These are phyloP conservation scores for Varanus komodoensis DNA, from an alignment of 2,113 vertebrate genomes.

Conservation along the genomic window DNA sequence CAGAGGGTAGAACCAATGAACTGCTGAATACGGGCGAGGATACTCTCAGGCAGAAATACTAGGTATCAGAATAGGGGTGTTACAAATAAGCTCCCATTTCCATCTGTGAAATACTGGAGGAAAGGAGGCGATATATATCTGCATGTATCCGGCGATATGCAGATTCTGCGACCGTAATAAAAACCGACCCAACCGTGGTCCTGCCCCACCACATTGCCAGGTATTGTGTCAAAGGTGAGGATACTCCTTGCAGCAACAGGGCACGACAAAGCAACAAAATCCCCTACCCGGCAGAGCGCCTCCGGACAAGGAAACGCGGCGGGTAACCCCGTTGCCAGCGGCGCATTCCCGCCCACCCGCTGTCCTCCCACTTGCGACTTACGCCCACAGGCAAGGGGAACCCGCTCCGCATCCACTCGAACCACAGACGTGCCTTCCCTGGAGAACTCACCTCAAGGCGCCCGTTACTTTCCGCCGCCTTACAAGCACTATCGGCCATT, in stretches of 20 bases:
- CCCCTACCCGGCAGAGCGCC: not conserved
- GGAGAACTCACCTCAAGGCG: too few relatives aligned
- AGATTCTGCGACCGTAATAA: not conserved
- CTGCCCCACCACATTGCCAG: conserved; percentile 3
- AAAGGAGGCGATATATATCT: not conserved
- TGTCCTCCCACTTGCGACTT: not conserved
- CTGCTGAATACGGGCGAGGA: too few relatives aligned
- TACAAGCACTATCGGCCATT: not conserved
- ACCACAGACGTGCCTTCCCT: not conserved
- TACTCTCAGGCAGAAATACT: not conserved
- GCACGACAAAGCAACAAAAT: not conserved
- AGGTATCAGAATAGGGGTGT: not conserved
- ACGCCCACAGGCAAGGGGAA: too few relatives aligned
- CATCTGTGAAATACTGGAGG: not conserved
- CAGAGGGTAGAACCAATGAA: not conserved
- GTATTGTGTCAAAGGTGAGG: not conserved
- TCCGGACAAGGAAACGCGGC: not conserved
- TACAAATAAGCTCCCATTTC: not conserved
- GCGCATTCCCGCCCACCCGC: not conserved
- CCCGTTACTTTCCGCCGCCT: conserved; percentile 19
- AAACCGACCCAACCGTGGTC: not conserved
- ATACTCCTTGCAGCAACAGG: not conserved
- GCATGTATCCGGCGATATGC: not conserved
- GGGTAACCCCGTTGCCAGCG: not conserved
- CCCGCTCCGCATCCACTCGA: not conserved